Conservation (phyloP, 2,888 invertebrate genomes). For the Bombylius discolor region DNA sequence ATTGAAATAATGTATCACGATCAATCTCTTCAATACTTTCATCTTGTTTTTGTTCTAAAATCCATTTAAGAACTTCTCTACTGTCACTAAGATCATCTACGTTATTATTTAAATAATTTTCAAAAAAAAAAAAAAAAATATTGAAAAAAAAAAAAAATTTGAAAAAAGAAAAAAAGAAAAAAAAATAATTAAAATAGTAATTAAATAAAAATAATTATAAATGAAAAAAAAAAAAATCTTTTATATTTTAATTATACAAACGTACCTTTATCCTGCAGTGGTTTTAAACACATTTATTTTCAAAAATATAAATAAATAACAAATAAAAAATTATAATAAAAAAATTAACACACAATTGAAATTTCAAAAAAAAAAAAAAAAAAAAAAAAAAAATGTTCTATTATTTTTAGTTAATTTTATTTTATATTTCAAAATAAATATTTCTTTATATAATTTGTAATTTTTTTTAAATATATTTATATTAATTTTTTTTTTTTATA, state of each 20-base stretch:
- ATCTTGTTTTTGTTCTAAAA: slow-evolving; percentile 81
- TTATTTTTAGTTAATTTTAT: background rate
- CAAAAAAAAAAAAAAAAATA: background rate
- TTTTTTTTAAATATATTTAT: too few species aligned
- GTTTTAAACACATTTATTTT: slow-evolving; percentile 7
- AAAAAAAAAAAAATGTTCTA: background rate
- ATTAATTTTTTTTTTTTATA: too few species aligned
- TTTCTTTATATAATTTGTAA: too few species aligned
- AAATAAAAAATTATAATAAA: background rate
- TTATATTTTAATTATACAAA: background rate
- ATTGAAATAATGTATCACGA: slow-evolving; percentile 65
- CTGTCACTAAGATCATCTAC: slow-evolving; percentile 64
- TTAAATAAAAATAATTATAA: background rate
- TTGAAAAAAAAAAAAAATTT: background rate
- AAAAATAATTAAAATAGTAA: background rate
- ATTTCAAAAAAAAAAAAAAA: background rate
- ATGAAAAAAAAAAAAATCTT: background rate
- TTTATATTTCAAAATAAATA: background rate
- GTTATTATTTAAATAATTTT: background rate
- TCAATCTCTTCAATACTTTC: slow-evolving; percentile 84
- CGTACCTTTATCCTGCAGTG: slow-evolving; percentile 33
- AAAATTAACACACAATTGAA: background rate
- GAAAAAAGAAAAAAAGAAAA: background rate
- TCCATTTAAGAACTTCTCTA: slow-evolving; percentile 76
- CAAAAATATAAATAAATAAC: background rate